These are phyloP conservation scores for Pseudochirops corinnae DNA, from an alignment of 2,797 vertebrate species.

Conservation along the genomic window DNA sequence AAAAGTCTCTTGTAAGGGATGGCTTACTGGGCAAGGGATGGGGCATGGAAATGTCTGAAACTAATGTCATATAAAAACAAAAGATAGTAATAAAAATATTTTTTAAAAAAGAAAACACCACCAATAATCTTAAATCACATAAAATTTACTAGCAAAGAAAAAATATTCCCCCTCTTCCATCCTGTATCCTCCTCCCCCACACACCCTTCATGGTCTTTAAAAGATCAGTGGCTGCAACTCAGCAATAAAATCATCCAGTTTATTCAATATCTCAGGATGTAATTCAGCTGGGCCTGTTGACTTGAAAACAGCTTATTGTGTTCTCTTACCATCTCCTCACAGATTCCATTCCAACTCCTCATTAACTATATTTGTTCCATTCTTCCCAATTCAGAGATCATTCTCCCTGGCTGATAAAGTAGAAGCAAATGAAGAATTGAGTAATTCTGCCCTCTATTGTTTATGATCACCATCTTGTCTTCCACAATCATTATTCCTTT, in stretches of 20 bases:
- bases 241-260: background rate
- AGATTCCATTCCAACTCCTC: background rate
- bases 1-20: no score
- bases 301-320: background rate
- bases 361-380: background rate
- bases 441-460: background rate
- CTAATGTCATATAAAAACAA: no score
- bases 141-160: background rate
- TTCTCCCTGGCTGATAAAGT: background rate
- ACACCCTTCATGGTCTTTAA: background rate
- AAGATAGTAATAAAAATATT: no score
- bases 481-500: background rate
- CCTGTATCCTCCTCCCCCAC: no score
- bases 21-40: no score
- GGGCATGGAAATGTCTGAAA: no score
- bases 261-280: background rate
- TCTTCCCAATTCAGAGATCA: background rate
- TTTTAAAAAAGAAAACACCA: background rate
- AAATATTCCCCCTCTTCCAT: background rate
- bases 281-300: background rate
- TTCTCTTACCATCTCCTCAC: background rate
- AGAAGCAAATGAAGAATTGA: background rate
- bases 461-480: no score
- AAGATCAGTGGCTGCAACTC: background rate
- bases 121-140: background rate